Conservation (phyloP, 2,113 vertebrate species). For the Andinoacara biseriatus region DNA sequence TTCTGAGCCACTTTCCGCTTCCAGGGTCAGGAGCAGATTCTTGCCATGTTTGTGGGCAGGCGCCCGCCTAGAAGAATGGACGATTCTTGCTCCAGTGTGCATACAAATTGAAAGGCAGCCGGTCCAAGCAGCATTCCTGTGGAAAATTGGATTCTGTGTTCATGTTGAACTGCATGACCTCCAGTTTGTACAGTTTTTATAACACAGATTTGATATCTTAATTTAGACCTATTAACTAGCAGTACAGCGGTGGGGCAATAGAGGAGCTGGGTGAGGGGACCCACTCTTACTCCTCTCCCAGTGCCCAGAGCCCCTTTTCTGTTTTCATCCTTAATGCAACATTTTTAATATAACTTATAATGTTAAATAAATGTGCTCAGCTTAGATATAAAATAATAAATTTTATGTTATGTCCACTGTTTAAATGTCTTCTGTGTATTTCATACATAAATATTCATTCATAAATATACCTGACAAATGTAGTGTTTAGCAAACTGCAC, state of each 20-base stretch:
- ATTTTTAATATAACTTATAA: too few relatives aligned
- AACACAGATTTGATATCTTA: neutral
- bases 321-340: too few relatives aligned
- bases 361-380: too few relatives aligned
- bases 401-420: too few relatives aligned
- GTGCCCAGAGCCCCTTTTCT: too few relatives aligned
- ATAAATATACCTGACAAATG: neutral
- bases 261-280: too few relatives aligned
- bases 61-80: constrained; percentile 30
- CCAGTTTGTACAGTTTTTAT: neutral
- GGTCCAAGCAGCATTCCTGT: constrained; percentile 52
- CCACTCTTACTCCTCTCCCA: too few relatives aligned
- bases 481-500: neutral
- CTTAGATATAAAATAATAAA: too few relatives aligned
- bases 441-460: neutral
- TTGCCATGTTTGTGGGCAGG: constrained; percentile 69
- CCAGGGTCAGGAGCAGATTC: constrained; percentile 52
- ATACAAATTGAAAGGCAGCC: constrained; percentile 38
- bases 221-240: too few relatives aligned
- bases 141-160: constrained; percentile 44
- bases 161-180: constrained; percentile 34
- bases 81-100: constrained; percentile 20
- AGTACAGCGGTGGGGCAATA: too few relatives aligned
- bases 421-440: neutral
- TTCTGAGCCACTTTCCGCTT: constrained; percentile 34